A percentile compares a stretch with the other conserved stretches of the same genome.
Conservation (phyloP, 1,140 invertebrate species). For the Ptiloglossa arizonensis region DNA sequence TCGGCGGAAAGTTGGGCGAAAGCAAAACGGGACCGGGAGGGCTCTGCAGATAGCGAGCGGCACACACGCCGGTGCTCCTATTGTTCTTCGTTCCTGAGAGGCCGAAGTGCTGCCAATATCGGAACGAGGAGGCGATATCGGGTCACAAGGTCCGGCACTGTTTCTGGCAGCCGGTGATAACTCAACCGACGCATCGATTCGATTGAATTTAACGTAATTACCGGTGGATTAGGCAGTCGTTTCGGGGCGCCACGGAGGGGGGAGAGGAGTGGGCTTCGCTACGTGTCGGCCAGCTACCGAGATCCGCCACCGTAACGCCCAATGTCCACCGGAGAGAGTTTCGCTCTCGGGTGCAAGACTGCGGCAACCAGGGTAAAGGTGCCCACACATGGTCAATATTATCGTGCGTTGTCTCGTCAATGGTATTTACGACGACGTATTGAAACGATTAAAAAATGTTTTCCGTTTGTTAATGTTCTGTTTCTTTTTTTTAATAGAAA, state of each 20-base stretch:
- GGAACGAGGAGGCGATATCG: constrained; percentile 63
- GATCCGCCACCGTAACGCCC: no score
- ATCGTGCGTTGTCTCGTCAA: no score
- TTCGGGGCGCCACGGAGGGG: background rate
- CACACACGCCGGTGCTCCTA: constrained; percentile 47
- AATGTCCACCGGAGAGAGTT: no score
- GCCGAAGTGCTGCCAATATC: constrained; percentile 68
- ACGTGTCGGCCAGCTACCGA: no score
- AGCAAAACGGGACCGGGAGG: constrained; percentile 40
- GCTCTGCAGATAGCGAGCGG: constrained; percentile 56
- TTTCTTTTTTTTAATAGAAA: no score
- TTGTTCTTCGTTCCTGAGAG: constrained; percentile 65
- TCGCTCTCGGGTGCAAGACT: no score
- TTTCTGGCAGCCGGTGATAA: constrained; percentile 72
- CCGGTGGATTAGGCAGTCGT: constrained; percentile 42
- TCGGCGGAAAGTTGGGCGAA: constrained; percentile 46
- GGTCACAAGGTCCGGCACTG: constrained; percentile 68
- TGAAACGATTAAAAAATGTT: no score
- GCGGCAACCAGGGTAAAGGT: no score
- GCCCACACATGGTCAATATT: no score
- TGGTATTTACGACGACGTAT: no score
- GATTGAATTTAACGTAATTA: constrained; percentile 72
- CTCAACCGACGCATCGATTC: constrained; percentile 67
- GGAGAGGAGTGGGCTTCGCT: no score
- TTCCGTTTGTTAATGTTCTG: no score